A percentile compares a stretch with the other conserved stretches of the same genome.
Conservation (phyloP, 2,888 invertebrate genomes). For the Aproaerema taeniolella region DNA sequence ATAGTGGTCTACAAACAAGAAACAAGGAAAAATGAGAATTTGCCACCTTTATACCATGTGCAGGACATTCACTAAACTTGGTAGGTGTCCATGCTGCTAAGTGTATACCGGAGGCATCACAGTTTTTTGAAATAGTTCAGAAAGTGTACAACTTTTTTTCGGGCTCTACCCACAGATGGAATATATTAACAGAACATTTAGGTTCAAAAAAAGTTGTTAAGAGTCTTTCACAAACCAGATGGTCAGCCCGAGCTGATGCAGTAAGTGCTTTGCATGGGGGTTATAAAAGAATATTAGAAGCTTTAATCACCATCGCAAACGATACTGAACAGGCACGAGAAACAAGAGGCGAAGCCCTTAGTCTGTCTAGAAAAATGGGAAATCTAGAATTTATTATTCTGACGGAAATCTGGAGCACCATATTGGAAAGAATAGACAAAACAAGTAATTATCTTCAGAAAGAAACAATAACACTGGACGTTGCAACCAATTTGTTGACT, state of each 20-base stretch:
- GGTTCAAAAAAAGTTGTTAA: constrained; percentile 25
- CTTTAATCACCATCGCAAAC: constrained; percentile 25
- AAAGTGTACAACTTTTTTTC: constrained; percentile 25
- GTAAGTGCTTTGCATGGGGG: constrained; percentile 22
- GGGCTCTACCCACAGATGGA: constrained; percentile 19
- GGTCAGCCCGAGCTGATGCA: constrained; percentile 29
- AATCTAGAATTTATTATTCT: constrained; percentile 25
- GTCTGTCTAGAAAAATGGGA: constrained; percentile 20
- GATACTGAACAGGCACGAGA: constrained; percentile 26
- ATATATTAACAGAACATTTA: constrained; percentile 23
- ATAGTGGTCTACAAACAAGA: constrained; percentile 26
- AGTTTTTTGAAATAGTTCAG: constrained; percentile 27
- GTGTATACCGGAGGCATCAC: constrained; percentile 21
- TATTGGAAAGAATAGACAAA: constrained; percentile 25
- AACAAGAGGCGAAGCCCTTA: constrained; percentile 24
- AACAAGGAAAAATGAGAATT: constrained; percentile 26
- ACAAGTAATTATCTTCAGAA: constrained; percentile 24
- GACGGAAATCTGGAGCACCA: constrained; percentile 24
- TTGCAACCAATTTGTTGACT: constrained; percentile 24
- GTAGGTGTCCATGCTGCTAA: constrained; percentile 17
- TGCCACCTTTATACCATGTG: constrained; percentile 28
- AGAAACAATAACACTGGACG: constrained; percentile 24
- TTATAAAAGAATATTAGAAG: constrained; percentile 25
- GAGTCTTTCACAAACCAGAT: constrained; percentile 26
- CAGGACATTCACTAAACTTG: constrained; percentile 32